Evolutionary conservation across 1,140 invertebrate species (phyloP).

Genomic region (Cardiocondyla obscurior): DNA sequence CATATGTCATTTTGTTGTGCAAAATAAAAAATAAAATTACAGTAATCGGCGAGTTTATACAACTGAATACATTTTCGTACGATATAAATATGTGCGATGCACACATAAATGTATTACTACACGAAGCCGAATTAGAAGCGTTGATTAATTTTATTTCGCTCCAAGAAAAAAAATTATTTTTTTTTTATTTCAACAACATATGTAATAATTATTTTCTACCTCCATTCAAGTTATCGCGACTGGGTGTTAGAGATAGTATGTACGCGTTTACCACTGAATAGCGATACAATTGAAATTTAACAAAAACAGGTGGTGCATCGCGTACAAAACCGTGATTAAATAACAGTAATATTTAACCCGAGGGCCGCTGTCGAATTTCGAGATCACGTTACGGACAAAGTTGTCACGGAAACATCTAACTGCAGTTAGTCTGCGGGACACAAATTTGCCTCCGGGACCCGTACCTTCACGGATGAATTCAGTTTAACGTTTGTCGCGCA

Average conservation of each 20-base stretch:
- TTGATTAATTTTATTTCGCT: no score
- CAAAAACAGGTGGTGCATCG: slow-evolving; percentile 7
- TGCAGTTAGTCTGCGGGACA: slow-evolving; percentile 41
- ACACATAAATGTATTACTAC: not conserved
- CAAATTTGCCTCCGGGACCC: slow-evolving; percentile 30
- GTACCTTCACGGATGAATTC: slow-evolving; percentile 45
- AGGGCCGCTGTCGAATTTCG: slow-evolving; percentile 16
- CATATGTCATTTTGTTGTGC: not conserved
- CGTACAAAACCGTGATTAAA: slow-evolving; percentile 35
- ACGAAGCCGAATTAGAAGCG: not conserved
- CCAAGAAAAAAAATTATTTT: no score
- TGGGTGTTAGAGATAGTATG: not conserved
- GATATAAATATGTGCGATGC: not conserved
- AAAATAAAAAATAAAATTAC: slow-evolving; percentile 4
- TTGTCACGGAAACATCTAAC: slow-evolving; percentile 44
- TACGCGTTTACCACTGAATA: not conserved
- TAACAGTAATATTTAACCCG: not conserved
- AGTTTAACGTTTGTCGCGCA: slow-evolving; percentile 31
- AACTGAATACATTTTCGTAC: not conserved
- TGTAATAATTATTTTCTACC: not conserved
- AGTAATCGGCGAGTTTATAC: not conserved
- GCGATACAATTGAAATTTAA: not conserved
- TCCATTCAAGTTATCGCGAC: not conserved
- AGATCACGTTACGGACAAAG: slow-evolving; percentile 43
- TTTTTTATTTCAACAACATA: no score